These are phyloP conservation scores for Cichladusa arquata DNA, from an alignment of 2,113 vertebrate species.

Conservation along the genomic window DNA sequence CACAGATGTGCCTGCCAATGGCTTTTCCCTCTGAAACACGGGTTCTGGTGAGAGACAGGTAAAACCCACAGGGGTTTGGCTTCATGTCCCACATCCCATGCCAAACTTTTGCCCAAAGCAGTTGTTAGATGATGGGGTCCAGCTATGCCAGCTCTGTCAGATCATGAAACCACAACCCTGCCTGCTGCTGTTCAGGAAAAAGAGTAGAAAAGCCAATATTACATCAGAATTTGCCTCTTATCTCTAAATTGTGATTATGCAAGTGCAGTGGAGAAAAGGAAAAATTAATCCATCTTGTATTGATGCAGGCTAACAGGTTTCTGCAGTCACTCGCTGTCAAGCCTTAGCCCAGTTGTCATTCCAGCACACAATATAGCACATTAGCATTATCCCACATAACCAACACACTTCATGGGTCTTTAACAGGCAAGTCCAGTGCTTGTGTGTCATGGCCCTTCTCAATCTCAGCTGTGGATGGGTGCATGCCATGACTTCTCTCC, in stretches of 20 bases:
- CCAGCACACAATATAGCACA: background rate
- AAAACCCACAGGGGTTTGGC: background rate
- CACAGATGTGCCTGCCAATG: fast-evolving
- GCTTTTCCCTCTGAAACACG: background rate
- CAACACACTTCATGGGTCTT: background rate
- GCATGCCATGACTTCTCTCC: background rate
- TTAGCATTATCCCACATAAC: fast-evolving
- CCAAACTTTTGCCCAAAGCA: background rate
- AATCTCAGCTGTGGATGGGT: fast-evolving
- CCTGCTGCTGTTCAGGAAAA: background rate
- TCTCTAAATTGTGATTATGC: background rate
- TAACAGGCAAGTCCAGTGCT: background rate
- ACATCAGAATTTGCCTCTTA: background rate
- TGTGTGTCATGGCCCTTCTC: background rate
- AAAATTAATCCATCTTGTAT: background rate
- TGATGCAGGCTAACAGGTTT: background rate
- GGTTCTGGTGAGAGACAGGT: background rate
- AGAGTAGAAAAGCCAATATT: background rate
- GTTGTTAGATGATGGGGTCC: background rate
- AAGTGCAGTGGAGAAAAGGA: background rate
- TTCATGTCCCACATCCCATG: fast-evolving
- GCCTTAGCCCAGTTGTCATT: background rate
- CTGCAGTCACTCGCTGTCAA: background rate
- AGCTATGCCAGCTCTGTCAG: background rate
- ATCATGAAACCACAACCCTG: background rate